Evolutionary conservation across 2,888 invertebrate genomes (phyloP).

Genomic region (Acleris holmiana): DNA sequence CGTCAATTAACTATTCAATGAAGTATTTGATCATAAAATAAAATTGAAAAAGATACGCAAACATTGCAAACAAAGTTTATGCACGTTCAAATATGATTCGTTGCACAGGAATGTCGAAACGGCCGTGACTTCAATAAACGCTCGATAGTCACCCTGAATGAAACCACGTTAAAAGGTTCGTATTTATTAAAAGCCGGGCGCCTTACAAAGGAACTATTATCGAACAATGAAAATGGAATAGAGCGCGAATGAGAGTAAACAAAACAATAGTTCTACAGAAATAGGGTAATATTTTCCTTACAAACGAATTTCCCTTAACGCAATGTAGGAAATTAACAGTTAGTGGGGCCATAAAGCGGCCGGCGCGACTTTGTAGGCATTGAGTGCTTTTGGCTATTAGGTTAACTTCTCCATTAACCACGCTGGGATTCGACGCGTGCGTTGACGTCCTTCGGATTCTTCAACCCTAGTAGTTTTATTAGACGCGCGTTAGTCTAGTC

Average conservation of each 20-base stretch:
- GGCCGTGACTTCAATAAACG: constrained; percentile 39
- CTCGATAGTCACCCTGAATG: constrained; percentile 45
- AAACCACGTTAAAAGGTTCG: constrained; percentile 43
- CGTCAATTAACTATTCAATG: not conserved
- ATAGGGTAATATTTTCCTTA: constrained; percentile 67
- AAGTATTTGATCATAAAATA: not conserved
- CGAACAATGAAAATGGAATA: constrained; percentile 58
- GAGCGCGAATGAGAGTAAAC: constrained; percentile 47
- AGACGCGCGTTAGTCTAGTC: constrained; percentile 1
- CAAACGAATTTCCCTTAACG: constrained; percentile 73
- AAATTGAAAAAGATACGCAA: too few relatives aligned
- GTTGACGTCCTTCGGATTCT: constrained; percentile 66
- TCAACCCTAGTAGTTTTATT: constrained; percentile 46
- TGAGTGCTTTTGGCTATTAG: constrained; percentile 83
- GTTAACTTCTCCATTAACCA: constrained; percentile 80
- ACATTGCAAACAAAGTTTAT: too few relatives aligned
- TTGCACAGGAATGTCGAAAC: constrained; percentile 24
- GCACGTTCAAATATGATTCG: not conserved
- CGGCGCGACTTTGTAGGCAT: constrained; percentile 80
- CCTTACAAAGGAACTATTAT: constrained; percentile 45
- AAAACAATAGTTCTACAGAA: constrained; percentile 59
- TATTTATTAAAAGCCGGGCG: constrained; percentile 55
- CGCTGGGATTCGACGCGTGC: constrained; percentile 66
- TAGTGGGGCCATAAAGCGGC: constrained; percentile 76
- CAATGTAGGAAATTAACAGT: constrained; percentile 80